phyloP scores from a whole-genome alignment of 2,113 vertebrate species.

The Sakesphorus luctuosus region DNA sequence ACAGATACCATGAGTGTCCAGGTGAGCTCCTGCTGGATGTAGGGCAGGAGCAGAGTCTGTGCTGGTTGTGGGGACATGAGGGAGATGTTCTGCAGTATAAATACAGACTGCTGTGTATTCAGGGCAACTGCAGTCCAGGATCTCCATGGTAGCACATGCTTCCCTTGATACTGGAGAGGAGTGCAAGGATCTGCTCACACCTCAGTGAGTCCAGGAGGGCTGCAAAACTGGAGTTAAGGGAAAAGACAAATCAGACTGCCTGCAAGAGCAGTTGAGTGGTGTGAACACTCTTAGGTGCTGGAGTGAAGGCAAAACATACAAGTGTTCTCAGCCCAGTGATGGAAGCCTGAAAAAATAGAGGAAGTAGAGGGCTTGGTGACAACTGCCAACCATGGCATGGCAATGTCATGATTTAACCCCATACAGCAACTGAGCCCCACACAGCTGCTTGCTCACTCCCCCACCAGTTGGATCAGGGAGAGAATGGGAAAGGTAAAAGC shows the following conservation, averaged over 20 bases:
- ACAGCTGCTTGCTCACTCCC: not conserved
- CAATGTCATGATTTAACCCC: not conserved
- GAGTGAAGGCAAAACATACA: not conserved
- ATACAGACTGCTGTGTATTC: not conserved
- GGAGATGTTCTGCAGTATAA: not conserved
- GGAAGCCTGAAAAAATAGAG: not conserved
- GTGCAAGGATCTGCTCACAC: not conserved
- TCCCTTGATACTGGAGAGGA: not conserved
- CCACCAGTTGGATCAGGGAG: not conserved
- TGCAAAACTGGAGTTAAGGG: not conserved
- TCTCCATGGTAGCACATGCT: not conserved
- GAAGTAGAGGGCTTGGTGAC: not conserved
- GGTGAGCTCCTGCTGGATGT: not conserved
- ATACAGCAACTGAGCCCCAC: not conserved
- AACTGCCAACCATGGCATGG: not conserved
- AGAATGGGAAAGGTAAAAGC: not conserved
- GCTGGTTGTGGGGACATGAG: not conserved
- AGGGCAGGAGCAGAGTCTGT: not conserved
- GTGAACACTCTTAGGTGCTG: not conserved
- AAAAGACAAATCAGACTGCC: not conserved
- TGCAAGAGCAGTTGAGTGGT: not conserved
- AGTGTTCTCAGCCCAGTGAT: not conserved
- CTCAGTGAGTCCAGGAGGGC: not conserved
- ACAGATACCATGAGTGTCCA: not conserved
- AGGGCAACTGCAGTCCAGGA: not conserved